Conservation (phyloP, 2,113 vertebrate species). For the Ictalurus punctatus region DNA sequence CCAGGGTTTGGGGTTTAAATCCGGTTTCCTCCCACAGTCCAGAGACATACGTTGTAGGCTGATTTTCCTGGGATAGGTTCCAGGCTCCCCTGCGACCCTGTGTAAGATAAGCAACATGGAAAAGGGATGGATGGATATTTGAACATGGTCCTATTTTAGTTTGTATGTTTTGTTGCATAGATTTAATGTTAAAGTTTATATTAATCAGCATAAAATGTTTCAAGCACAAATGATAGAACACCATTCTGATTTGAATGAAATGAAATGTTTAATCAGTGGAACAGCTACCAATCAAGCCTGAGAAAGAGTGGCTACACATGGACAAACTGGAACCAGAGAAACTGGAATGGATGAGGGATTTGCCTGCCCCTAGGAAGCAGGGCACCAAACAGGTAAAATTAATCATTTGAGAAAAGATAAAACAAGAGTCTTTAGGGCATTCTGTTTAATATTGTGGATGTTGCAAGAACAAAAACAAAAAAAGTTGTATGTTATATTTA, state of each 20-base stretch:
- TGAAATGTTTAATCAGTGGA: slow-evolving; percentile 60
- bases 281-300: slow-evolving; percentile 81
- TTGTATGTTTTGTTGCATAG: neutral
- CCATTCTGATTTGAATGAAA: neutral
- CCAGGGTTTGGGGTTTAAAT: too few relatives aligned
- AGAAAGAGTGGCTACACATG: slow-evolving; percentile 94
- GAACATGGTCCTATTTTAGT: neutral
- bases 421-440: neutral
- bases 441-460: neutral
- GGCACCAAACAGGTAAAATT: slow-evolving; percentile 80
- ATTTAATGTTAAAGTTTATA: neutral
- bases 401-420: neutral
- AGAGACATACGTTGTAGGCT: too few relatives aligned
- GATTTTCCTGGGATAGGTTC: too few relatives aligned
- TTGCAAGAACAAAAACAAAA: neutral
- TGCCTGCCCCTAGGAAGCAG: slow-evolving; percentile 76
- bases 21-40: too few relatives aligned
- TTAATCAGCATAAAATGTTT: neutral
- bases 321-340: slow-evolving; percentile 89
- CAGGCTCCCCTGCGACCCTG: too few relatives aligned
- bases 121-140: too few relatives aligned
- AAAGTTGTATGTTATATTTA: neutral
- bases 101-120: too few relatives aligned
- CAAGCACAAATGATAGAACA: neutral
- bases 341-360: slow-evolving; percentile 89